Evolutionary conservation across 2,888 invertebrate genomes (phyloP).

Genomic region (Taenaris catops): DNA sequence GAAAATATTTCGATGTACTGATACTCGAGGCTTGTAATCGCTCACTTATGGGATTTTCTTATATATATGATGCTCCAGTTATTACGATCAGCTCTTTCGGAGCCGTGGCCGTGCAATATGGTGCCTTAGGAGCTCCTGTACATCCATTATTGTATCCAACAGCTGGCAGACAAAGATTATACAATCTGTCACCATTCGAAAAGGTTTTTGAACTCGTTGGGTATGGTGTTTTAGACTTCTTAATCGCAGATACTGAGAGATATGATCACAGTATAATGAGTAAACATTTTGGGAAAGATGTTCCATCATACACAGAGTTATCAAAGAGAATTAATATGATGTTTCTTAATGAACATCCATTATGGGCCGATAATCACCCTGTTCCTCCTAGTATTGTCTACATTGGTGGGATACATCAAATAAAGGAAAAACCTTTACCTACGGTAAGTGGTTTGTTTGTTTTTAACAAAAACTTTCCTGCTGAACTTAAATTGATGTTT

Average conservation of each 20-base stretch:
- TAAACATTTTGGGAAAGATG: constrained; percentile 27
- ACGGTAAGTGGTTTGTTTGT: constrained; percentile 36
- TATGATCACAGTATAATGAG: constrained; percentile 24
- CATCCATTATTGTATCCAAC: constrained; percentile 30
- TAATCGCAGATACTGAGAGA: constrained; percentile 10
- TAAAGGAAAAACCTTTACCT: constrained; percentile 39
- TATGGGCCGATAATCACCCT: constrained; percentile 47
- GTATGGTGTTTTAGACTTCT: constrained; percentile 8
- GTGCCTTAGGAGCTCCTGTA: constrained; percentile 28
- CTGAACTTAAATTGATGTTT: neutral
- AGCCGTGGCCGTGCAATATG: constrained; percentile 24
- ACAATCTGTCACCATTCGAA: constrained; percentile 34
- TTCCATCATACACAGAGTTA: constrained; percentile 29
- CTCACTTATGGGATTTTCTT: constrained; percentile 31
- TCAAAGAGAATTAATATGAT: constrained; percentile 40
- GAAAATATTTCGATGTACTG: constrained; percentile 36
- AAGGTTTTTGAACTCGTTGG: constrained; percentile 29
- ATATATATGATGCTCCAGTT: constrained; percentile 41
- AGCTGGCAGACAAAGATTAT: constrained; percentile 22
- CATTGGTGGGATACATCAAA: constrained; percentile 52
- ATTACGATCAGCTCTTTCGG: constrained; percentile 44
- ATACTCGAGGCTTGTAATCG: constrained; percentile 36
- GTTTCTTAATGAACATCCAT: constrained; percentile 50
- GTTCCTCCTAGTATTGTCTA: constrained; percentile 48
- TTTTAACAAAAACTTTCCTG: neutral